Conservation (phyloP, 1,140 invertebrate species). For the Pantala flavescens region DNA sequence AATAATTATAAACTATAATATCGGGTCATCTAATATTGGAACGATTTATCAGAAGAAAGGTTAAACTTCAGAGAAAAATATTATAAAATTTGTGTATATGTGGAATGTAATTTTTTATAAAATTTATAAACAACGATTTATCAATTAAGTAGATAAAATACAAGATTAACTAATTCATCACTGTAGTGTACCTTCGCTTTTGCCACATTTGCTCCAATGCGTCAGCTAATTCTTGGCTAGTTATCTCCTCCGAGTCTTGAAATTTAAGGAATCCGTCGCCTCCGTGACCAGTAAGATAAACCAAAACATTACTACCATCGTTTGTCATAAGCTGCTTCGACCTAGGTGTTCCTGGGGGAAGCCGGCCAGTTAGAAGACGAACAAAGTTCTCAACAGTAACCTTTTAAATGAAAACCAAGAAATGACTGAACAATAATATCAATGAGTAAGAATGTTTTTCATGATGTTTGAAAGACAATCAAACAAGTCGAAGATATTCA, state of each 20-base stretch:
- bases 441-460: not conserved
- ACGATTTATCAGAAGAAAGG: too few species aligned
- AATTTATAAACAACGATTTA: too few species aligned
- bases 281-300: slow-evolving; percentile 95
- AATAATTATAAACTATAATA: too few species aligned
- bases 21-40: too few species aligned
- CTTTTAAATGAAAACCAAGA: slow-evolving; percentile 32
- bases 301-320: slow-evolving; percentile 93
- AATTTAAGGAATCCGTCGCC: slow-evolving; percentile 99
- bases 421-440: slow-evolving; percentile 13
- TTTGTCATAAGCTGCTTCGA: slow-evolving; percentile 94
- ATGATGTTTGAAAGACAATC: not conserved
- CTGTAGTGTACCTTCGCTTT: slow-evolving; percentile 62
- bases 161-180: not conserved
- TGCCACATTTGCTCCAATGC: slow-evolving; percentile 99
- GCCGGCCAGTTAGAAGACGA: slow-evolving; percentile 81
- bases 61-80: too few species aligned
- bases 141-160: too few species aligned
- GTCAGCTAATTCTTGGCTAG: slow-evolving; percentile 96
- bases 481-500: slow-evolving; percentile 17
- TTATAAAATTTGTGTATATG: too few species aligned
- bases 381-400: slow-evolving; percentile 99
- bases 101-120: too few species aligned
- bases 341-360: slow-evolving; percentile 80
- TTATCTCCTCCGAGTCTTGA: slow-evolving; percentile 98